Evolutionary conservation across 2,797 vertebrate genomes (phyloP), one percentile per base, ranked within the genome.

Genomic region (Parambassis ranga): DNA sequence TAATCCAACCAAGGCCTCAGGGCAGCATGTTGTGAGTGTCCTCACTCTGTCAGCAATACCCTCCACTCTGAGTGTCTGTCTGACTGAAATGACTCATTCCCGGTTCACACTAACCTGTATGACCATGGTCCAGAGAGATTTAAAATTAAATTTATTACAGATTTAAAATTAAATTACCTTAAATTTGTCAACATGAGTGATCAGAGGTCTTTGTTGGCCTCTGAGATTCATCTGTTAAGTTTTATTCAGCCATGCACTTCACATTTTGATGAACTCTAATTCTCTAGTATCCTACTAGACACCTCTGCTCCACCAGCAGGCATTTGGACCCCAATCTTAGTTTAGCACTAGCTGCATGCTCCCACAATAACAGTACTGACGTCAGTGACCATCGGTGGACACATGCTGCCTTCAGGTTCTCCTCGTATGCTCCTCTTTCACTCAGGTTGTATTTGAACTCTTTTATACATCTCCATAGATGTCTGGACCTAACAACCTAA

Each of bases 351-450:
- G 79, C 87, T 79, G 86, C 86, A 75, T 51, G 88, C 82, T 81
- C 90, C 84, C 85, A 88, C 84, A 92, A 92, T 90, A 90, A 90
- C 86, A 84, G 42, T 71, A 62, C 32, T 91, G 91, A 94, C 92
- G 93, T 93, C 92, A 93, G 79, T 63, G 57, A 57, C 71, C 81
- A 77, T 65, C 64, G 3, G 62, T 86, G 69, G 84, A 87, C 77
- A 46, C 42, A 1, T 52, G 89, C 38, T 81, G 76, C 78, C 11
- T 90, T 90, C 76, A 85, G 0, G 68, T 27, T 16, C 66, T n/a
- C 63, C 5, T 24, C 5, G 11, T 5, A 4, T 49, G 6, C 43
- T 79, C 38, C 27, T 42, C n/a, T n/a, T n/a, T n/a, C n/a, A n/a
- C n/a, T n/a, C n/a, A n/a, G n/a, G n/a, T n/a, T n/a, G n/a, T n/a